Percentiles rank a stretch among this genome's conserved stretches.
Evolutionary conservation across 2,797 vertebrate genomes (phyloP).

Genomic region (Trachurus trachurus): DNA sequence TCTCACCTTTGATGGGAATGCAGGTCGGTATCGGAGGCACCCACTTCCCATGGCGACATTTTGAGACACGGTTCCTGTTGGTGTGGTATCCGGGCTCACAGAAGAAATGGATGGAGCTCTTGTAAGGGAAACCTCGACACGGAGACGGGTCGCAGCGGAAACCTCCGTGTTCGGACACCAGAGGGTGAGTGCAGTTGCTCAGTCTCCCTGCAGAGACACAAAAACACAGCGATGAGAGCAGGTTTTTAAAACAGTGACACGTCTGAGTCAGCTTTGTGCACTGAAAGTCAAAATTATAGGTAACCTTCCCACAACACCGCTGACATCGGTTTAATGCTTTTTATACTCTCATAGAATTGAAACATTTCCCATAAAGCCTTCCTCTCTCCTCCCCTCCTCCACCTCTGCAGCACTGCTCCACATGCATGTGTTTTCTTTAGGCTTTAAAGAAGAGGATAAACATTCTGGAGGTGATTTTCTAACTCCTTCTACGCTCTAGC

Average conservation of each 20-base stretch:
- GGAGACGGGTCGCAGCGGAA: slow-evolving; percentile 85
- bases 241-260: too few species aligned
- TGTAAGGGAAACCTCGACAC: slow-evolving; percentile 80
- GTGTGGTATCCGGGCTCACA: slow-evolving; percentile 81
- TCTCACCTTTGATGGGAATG: slow-evolving; percentile 70
- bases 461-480: slow-evolving; percentile 25
- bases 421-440: slow-evolving; percentile 10
- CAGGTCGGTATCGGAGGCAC: slow-evolving; percentile 67
- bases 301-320: neutral
- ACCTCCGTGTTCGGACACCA: slow-evolving; percentile 81
- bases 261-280: neutral
- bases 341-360: neutral
- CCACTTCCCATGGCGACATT: slow-evolving; percentile 80
- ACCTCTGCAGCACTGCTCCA: slow-evolving; percentile 9
- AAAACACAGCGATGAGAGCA: neutral
- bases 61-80: slow-evolving; percentile 46
- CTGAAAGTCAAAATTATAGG: neutral
- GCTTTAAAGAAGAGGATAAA: slow-evolving; percentile 19
- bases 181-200: slow-evolving; percentile 82
- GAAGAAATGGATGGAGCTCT: slow-evolving; percentile 78
- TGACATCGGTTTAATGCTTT: neutral
- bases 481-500: slow-evolving; percentile 11
- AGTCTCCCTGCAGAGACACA: slow-evolving; percentile 65
- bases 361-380: neutral
- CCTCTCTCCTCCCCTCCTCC: neutral